Conservation (phyloP, 2,113 vertebrate genomes). For the Ophthalmolycus amberensis region DNA sequence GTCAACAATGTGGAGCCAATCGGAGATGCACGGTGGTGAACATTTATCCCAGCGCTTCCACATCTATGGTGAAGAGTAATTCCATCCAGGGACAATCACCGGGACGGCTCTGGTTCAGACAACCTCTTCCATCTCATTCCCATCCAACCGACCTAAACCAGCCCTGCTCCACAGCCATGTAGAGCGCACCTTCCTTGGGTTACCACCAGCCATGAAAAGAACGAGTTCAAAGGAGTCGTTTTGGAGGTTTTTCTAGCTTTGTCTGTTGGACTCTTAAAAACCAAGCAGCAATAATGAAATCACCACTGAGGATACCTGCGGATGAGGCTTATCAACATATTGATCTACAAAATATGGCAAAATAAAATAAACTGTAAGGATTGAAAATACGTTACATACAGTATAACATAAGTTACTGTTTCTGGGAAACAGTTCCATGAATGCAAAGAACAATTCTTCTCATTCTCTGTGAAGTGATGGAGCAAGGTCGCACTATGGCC, state of each 20-base stretch:
- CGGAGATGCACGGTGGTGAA: conserved; percentile 58
- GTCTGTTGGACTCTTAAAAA: not conserved
- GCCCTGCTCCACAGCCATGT: conserved; percentile 23
- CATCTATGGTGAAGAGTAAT: conserved; percentile 78
- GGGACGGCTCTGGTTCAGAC: conserved; percentile 51
- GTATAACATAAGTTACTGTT: not conserved
- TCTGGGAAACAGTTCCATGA: not conserved
- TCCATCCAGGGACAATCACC: conserved; percentile 86
- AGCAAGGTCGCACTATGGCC: not conserved
- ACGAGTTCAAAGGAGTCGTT: not conserved
- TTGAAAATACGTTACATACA: not conserved
- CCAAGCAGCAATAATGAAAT: not conserved
- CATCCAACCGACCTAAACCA: conserved; percentile 52
- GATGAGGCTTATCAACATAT: not conserved
- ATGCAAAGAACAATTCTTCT: not conserved
- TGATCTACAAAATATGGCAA: not conserved
- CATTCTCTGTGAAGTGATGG: not conserved
- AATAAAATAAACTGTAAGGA: not conserved
- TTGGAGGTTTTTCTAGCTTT: not conserved
- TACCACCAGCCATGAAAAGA: conserved; percentile 7
- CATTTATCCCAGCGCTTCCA: conserved; percentile 61
- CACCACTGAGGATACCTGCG: not conserved
- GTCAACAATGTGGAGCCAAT: conserved; percentile 64
- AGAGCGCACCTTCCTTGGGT: not conserved
- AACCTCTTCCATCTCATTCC: conserved; percentile 65